Base-by-base conservation (phyloP, 2,888 invertebrate genomes). In the Leptinotarsa rubiginosa region DNA sequence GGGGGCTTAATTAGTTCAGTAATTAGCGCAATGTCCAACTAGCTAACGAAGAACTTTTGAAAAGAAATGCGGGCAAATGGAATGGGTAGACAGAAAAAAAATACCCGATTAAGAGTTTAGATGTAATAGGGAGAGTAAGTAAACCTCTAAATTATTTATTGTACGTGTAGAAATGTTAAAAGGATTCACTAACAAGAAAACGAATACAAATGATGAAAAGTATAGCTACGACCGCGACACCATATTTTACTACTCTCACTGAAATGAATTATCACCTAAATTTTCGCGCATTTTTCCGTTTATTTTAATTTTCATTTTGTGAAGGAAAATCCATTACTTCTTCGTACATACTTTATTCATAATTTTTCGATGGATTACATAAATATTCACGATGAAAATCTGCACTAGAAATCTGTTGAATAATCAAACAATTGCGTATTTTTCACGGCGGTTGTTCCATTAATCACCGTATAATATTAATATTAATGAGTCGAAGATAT, bases 361-460 rank as follows among this genome's bases (percentile, higher is more conserved):
- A 18, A 16, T 12, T 62, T 16, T 62, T 62, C 10, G 1, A 16
- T n/a, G n/a, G 54, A 54, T 25, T 52, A n/a, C 25, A 31, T 68
- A 31, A 52, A 68, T 68, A 68, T 68, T 68, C 68, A 68, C 25
- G 68, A 68, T 15, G 18, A 54, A 68, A 68, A 68, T 68, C 68
- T 54, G 68, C 22, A 47, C 68, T 68, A 54, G 31, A 68, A 68
- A 68, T 68, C 52, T 68, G 68, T 68, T 68, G 52, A 68, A 68
- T 68, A 68, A 68, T 47, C 52, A 31, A 68, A 68, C 68, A 68
- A 68, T 68, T 68, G 54, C 41, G 68, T 68, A 68, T 54, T 68
- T 67, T 54, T 68, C 68, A 54, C 41, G 54, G 54, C 41, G 52
- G 54, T 68, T 41, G 10, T 41, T 54, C 31, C 52, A 68, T 54